Evolutionary conservation across 2,888 invertebrate species (phyloP), one percentile per base, ranked within the genome.

Genomic region (Thereva unica): DNA sequence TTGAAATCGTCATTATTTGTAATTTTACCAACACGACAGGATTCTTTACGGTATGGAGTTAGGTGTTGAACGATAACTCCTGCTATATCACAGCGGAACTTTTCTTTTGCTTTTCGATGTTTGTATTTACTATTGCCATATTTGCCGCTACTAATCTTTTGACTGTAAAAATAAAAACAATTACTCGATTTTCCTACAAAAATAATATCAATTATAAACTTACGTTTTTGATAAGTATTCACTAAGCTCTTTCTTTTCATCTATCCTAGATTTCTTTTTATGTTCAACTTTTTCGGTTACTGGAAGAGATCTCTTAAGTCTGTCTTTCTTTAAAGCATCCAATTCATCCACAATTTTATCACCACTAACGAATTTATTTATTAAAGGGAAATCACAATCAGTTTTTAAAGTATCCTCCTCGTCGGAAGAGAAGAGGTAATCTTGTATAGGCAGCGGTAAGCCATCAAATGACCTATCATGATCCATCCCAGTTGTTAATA

Each of bases 1-100:
- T 96, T 96, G 80, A 97, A 93, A 80, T 97, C 97, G 52, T 95
- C 93, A 0, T 92, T 94, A 76, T 87, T 90, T 3, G 89, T 89
- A 74, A 98, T 97, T 72, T 91, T 84, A 0, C 93, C 97, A 70
- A 88, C 84, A 72, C 87, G 87, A 75, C 96, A 97, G 71, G 90
- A 91, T 0, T 89, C 86, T 76, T 91, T 92, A 64, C 94, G 84
- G 82, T 92, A 97, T 0, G 93, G 93, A 93, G 82, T 94, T 67
- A 97, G 85, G 76, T 91, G 91, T 67, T 89, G 87, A 71, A 94
- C 92, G 84, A 95, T 92, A 37, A 91, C 90, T 52, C 89, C 86
- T 9, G 91, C 90, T 87, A 90, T 89, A 74, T 84, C 86, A 73
- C 87, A 85, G 64, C 93, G 85, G 83, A 97, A 96, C 72, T 87